These are phyloP conservation scores for Macrosiphum euphorbiae DNA, from an alignment of 2,888 invertebrate species.

Conservation along the genomic window DNA sequence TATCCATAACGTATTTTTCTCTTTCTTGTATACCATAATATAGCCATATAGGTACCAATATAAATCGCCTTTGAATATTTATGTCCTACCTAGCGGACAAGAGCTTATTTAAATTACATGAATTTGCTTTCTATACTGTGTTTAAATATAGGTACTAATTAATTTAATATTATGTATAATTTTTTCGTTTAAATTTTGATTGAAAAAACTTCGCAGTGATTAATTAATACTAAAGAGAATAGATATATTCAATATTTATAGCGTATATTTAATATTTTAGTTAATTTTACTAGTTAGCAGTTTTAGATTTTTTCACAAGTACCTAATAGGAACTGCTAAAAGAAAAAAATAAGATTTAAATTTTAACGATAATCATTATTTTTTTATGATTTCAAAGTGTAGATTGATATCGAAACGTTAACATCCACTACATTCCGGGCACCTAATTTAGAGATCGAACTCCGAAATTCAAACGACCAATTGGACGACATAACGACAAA, in stretches of 20 bases:
- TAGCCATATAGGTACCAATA: no score
- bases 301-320: neutral
- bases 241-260: neutral
- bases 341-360: neutral
- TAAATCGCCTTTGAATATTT: neutral
- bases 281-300: no score
- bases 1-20: neutral
- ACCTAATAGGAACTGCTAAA: neutral
- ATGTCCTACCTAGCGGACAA: neutral
- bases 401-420: neutral
- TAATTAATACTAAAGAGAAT: neutral
- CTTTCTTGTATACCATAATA: no score
- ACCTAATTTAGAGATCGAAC: neutral
- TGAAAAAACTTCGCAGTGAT: neutral
- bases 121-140: neutral
- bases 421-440: neutral
- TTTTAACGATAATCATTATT: neutral
- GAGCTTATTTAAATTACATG: neutral
- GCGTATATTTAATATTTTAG: no score
- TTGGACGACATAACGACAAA: neutral
- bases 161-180: neutral
- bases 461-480: neutral
- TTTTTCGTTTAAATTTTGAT: neutral
- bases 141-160: no score
- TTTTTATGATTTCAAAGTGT: neutral